These are phyloP conservation scores for Dipodomys merriami DNA, from an alignment of 2,113 vertebrate genomes.

Conservation along the genomic window DNA sequence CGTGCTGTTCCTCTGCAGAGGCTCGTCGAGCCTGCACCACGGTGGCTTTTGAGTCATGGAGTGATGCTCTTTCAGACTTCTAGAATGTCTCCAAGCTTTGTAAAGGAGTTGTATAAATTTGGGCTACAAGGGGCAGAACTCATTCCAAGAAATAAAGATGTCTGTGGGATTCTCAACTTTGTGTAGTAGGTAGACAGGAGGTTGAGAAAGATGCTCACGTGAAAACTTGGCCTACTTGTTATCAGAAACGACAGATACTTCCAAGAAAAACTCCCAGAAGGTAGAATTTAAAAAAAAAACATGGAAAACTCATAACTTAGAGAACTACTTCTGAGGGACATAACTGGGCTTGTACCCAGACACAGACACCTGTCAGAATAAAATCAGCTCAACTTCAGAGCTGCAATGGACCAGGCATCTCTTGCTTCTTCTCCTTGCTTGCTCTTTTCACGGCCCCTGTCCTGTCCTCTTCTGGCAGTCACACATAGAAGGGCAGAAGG, in stretches of 20 bases:
- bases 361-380: too few species aligned
- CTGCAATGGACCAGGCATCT: rapidly evolving
- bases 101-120: background rate
- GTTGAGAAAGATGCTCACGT: background rate
- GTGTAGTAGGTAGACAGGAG: background rate
- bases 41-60: background rate
- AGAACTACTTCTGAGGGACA: background rate
- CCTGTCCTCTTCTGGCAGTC: background rate
- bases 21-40: too few species aligned
- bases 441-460: too few species aligned
- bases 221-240: background rate
- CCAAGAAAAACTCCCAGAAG: background rate
- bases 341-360: background rate
- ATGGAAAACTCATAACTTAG: background rate
- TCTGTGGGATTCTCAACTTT: background rate
- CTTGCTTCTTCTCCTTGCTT: background rate
- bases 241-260: background rate
- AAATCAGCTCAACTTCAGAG: background rate
- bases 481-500: too few species aligned
- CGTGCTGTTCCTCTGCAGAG: background rate
- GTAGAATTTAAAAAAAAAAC: background rate
- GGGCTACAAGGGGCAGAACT: background rate
- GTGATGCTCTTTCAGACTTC: background rate
- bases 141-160: background rate
- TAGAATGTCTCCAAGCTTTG: background rate